phyloP scores from a whole-genome alignment of 2,113 vertebrate species.

The Gavialis gangeticus region DNA sequence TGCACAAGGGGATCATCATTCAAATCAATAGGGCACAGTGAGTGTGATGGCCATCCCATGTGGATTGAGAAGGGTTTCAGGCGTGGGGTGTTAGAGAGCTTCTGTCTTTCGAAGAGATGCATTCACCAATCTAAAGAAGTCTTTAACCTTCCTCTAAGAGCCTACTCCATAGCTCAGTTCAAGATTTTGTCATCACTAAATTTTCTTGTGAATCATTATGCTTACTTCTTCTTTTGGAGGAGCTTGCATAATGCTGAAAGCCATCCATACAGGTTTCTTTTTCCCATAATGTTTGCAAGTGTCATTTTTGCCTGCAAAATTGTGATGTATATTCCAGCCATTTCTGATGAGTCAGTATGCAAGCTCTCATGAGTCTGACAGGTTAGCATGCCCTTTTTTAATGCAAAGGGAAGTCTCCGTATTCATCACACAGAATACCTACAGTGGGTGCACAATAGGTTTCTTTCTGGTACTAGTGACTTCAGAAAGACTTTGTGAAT shows the following conservation, averaged over 20 bases:
- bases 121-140: neutral
- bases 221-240: neutral
- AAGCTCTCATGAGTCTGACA: rapidly evolving
- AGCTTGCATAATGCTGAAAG: neutral
- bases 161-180: neutral
- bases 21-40: neutral
- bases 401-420: neutral
- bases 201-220: neutral
- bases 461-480: rapidly evolving
- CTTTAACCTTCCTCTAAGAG: neutral
- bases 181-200: rapidly evolving
- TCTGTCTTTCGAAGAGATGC: neutral
- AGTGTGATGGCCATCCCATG: too few relatives aligned
- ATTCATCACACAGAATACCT: neutral
- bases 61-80: neutral
- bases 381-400: neutral
- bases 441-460: neutral
- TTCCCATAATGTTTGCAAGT: neutral
- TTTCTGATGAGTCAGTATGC: neutral
- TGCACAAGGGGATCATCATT: neutral
- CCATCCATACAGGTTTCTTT: neutral
- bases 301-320: neutral
- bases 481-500: neutral
- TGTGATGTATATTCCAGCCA: rapidly evolving
- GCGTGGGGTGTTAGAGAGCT: neutral